Conservation (phyloP, 2,113 vertebrate genomes). For the Calyptomena viridis region DNA sequence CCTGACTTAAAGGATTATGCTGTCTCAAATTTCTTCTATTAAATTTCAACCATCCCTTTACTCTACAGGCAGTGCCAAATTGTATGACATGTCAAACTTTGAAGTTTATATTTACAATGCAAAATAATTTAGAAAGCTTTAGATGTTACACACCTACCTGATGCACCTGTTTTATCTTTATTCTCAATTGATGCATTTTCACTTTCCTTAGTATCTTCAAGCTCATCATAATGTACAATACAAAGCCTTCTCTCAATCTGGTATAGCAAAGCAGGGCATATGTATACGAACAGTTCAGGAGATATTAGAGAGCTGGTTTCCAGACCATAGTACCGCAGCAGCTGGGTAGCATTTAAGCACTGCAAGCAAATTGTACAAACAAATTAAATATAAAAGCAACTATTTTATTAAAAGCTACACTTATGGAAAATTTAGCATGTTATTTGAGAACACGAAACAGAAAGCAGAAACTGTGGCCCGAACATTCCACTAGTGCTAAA, state of each 20-base stretch:
- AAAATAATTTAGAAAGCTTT: background rate
- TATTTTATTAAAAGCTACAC: background rate
- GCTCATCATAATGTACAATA: slow-evolving; percentile 86
- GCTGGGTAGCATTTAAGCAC: slow-evolving; percentile 94
- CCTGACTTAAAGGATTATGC: background rate
- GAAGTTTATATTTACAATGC: background rate
- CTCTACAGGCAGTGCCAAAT: background rate
- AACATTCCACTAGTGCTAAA: background rate
- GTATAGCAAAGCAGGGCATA: slow-evolving; percentile 95
- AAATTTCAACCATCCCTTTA: background rate
- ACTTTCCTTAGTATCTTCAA: slow-evolving; percentile 75
- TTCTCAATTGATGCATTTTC: slow-evolving; percentile 62
- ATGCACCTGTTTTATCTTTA: slow-evolving; percentile 71
- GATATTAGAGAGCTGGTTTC: slow-evolving; percentile 83
- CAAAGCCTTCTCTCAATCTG: slow-evolving; percentile 95
- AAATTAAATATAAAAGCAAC: background rate
- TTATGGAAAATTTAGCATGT: background rate
- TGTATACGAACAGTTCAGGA: slow-evolving; percentile 84
- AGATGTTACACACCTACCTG: slow-evolving; percentile 76
- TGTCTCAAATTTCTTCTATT: background rate
- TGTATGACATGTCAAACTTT: background rate
- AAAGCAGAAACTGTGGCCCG: background rate
- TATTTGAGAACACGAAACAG: background rate
- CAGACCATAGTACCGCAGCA: slow-evolving; percentile 87
- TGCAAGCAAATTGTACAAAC: slow-evolving; percentile 63